Base-by-base conservation (phyloP, 1,140 invertebrate genomes). In the Planococcus citri region DNA sequence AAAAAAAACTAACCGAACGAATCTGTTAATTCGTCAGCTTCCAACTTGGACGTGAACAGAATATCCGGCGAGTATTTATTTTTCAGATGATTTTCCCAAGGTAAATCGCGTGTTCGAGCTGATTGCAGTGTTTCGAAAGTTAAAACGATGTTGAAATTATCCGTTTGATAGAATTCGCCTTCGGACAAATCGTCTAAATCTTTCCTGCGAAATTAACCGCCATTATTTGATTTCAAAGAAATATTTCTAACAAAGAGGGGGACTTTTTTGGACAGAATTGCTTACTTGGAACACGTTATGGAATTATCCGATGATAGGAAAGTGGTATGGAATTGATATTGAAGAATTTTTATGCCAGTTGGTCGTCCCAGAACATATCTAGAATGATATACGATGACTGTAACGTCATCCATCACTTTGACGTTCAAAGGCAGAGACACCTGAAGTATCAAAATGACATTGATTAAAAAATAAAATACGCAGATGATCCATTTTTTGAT, bases 281-380 rank as follows among this genome's bases (percentile, higher is more conserved):
- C 17, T 12, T 27, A 4, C 38, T 64, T 67, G 27, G 4, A 51
- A n/a, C 17, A 60, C 27, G 22, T 38, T 73, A 58, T 69, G 14
- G 60, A 25, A 25, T 25, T 64, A 71, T 86, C 85, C 72, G 86
- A 83, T 1, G 84, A 80, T 41, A 95, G 85, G 76, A 91, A 95
- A 27, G 92, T 93, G 21, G 92, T 92, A 76, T 95, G 89, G 74
- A 96, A 89, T 79, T 93, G 89, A 1, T 95, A 76, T 71, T 93
- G 88, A 27, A 92, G 87, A 73, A 96, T 92, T 77, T 91, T 92
- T 71, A 95, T 89, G 6, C 91, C 89, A 24, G 89, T 90, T 10
- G 88, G 82, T 74, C 90, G 88, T 57, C 90, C 90, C 12, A 94
- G 82, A 33, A 91, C 90, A 75, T 93, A 87, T 1, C 94, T 83